Evolutionary conservation across 1,140 invertebrate species (phyloP).

Genomic region (Brachionus rubens): DNA sequence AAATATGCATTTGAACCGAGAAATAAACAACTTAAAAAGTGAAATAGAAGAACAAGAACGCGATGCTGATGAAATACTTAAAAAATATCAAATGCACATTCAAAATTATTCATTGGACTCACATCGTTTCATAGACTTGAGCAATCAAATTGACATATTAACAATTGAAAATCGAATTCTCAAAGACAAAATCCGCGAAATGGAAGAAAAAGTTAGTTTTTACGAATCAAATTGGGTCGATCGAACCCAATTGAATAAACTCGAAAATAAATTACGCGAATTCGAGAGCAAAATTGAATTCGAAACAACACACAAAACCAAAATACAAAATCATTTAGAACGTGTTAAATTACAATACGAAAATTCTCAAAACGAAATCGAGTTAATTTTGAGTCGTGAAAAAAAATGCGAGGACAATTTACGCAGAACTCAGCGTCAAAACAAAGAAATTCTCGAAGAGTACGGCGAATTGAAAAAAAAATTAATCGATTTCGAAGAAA

Average conservation of each 20-base stretch:
- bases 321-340: constrained; percentile 16
- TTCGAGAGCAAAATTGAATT: constrained; percentile 11
- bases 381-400: constrained; percentile 12
- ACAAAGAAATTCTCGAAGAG: constrained; percentile 22
- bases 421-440: background rate
- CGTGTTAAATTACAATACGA: constrained; percentile 10
- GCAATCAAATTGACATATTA: constrained; percentile 16
- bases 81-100: constrained; percentile 83
- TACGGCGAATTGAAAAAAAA: constrained; percentile 22
- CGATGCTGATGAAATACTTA: constrained; percentile 79
- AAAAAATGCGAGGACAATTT: constrained; percentile 38
- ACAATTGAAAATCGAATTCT: constrained; percentile 10
- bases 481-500: constrained; percentile 14
- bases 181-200: constrained; percentile 23
- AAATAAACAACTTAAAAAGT: constrained; percentile 74
- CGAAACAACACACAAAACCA: background rate
- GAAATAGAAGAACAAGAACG: constrained; percentile 87
- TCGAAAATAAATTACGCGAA: constrained; percentile 6
- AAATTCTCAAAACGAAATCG: constrained; percentile 35
- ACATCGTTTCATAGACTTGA: background rate
- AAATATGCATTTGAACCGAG: constrained; percentile 70
- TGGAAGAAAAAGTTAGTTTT: background rate
- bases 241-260: constrained; percentile 1
- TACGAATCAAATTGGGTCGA: constrained; percentile 16
- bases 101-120: constrained; percentile 55